phyloP scores from a whole-genome alignment of 2,113 vertebrate genomes.

The Prolemur simus region DNA sequence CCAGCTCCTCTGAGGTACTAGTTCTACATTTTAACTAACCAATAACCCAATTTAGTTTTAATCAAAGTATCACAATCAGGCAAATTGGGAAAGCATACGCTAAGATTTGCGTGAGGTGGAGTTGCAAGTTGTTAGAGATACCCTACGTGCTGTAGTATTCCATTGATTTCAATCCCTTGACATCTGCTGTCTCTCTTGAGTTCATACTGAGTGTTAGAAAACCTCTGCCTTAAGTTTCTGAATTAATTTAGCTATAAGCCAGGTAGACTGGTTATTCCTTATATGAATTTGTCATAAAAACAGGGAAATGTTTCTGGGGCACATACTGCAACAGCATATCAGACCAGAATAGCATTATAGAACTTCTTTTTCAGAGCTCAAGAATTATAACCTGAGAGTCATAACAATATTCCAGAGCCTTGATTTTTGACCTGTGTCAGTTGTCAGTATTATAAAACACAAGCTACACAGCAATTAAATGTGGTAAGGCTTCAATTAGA shows the following conservation, averaged over 20 bases:
- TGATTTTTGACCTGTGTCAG: neutral
- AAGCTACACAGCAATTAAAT: neutral
- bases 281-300: neutral
- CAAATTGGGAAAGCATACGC: slow-evolving; percentile 41
- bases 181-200: neutral
- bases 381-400: neutral
- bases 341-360: neutral
- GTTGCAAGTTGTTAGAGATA: neutral
- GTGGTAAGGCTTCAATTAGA: neutral
- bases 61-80: neutral
- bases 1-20: neutral
- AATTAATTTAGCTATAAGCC: neutral
- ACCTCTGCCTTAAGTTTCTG: slow-evolving; percentile 29
- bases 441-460: neutral
- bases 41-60: slow-evolving; percentile 49
- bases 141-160: neutral
- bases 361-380: neutral
- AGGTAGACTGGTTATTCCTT: neutral
- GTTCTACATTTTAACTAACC: slow-evolving; percentile 5
- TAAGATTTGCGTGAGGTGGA: neutral
- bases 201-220: neutral
- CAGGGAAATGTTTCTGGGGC: neutral
- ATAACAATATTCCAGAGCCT: neutral
- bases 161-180: neutral
- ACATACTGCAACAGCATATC: neutral